Evolutionary conservation across 2,797 vertebrate genomes (phyloP), one percentile per base, ranked within the genome.

Genomic region (Enteromius mattozi): DNA sequence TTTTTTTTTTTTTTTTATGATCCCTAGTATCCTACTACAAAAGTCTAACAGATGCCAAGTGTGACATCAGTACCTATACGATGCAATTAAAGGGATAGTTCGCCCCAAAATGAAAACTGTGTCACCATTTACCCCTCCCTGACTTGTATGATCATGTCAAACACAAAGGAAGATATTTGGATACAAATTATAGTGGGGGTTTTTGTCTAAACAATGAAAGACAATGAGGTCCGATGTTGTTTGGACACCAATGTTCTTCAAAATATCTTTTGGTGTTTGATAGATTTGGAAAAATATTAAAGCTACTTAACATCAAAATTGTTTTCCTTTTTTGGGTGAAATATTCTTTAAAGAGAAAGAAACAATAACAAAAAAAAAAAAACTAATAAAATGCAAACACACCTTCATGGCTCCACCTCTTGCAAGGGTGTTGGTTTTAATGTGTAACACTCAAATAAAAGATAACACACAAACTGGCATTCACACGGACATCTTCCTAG

Each of bases 401-500:
- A 14, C 4, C 70, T 66, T 16, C 1, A 0, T 61, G 56, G n/a
- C n/a, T 61, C 56, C 56, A 61, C 71, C 81, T 66, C 72, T 65
- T 51, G 2, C 1, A 35, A 66, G 59, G 42, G 81, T 54, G 70
- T 82, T 75, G 40, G 21, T 66, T 82, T 59, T 75, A 24, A 82
- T 2, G n/a, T 49, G 47, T 3, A 51, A 17, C 6, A 9, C 63
- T 76, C 21, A 76, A 66, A 82, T 51, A 76, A 66, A 82, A 51
- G 42, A n/a, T 6, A 40, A 3, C 2, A 24, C 5, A 27, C 6
- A n/a, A 40, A 16, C 42, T 14, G 2, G 6, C 24, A 49, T 47
- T 66, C 71, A 76, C 21, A 51, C n/a, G 21, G 4, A 47, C 33
- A 61, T 72, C 30, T n/a, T 76, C 40, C 71, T 1, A 21, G 70